These are phyloP conservation scores for Sebastes itinus DNA, from an alignment of 2,797 vertebrate genomes.

Conservation along the genomic window DNA sequence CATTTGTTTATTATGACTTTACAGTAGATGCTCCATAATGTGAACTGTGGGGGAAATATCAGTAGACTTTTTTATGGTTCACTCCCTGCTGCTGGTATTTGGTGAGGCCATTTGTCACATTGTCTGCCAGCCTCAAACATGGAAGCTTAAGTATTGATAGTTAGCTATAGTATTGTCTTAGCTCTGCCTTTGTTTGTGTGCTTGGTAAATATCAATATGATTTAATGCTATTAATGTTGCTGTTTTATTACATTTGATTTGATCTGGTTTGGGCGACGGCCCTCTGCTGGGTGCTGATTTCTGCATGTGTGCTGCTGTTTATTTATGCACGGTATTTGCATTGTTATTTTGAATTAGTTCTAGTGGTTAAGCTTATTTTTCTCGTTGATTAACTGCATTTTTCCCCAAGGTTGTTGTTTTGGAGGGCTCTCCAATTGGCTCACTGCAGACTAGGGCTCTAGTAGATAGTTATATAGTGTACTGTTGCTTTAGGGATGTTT, in stretches of 20 bases:
- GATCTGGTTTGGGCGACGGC: neutral
- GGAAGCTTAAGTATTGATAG: neutral
- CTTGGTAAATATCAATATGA: conserved; percentile 4
- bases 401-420: conserved; percentile 4
- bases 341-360: neutral
- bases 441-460: neutral
- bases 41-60: neutral
- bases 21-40: neutral
- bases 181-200: neutral
- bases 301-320: neutral
- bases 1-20: neutral
- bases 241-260: neutral
- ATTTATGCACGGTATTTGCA: neutral
- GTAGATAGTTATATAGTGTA: neutral
- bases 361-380: neutral
- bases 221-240: conserved; percentile 1
- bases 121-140: neutral
- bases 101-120: neutral
- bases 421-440: neutral
- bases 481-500: neutral
- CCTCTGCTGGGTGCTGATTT: neutral
- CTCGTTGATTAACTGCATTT: neutral
- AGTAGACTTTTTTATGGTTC: neutral
- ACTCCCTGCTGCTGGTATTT: neutral
- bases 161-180: neutral